phyloP scores from a whole-genome alignment of 2,797 vertebrate species.

The Gambelia wislizenii region DNA sequence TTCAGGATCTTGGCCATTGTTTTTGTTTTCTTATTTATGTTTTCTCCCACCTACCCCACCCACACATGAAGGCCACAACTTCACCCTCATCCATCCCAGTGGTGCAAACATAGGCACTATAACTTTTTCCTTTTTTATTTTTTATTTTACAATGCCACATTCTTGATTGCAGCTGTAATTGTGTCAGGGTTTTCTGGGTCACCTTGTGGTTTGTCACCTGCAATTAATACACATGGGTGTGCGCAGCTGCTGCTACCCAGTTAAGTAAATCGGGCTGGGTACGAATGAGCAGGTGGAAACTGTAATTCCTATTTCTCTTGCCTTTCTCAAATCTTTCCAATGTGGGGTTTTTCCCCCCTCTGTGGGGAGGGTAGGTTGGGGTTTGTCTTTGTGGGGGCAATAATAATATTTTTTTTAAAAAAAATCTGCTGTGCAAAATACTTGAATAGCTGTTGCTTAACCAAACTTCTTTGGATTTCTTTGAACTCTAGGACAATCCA shows the following conservation, averaged over 20 bases:
- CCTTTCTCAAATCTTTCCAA: conserved; percentile 2
- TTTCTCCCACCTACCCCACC: too few species aligned
- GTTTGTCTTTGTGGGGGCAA: too few species aligned
- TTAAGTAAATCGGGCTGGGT: neutral
- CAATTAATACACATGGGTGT: neutral
- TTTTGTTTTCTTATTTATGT: too few species aligned
- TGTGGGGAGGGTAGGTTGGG: too few species aligned
- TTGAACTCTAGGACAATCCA: too few species aligned
- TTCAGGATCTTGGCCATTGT: too few species aligned
- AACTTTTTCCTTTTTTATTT: too few species aligned
- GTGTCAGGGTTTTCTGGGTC: conserved; percentile 26
- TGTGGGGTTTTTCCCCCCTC: neutral
- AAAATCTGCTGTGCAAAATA: too few species aligned
- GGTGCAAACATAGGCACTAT: neutral
- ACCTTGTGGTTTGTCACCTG: conserved; percentile 36
- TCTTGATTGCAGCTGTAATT: neutral
- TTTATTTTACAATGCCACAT: neutral
- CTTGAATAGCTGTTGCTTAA: too few species aligned
- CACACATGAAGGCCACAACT: neutral
- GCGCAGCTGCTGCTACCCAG: neutral
- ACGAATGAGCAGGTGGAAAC: neutral
- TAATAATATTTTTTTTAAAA: too few species aligned
- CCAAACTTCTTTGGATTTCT: too few species aligned
- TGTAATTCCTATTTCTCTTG: neutral
- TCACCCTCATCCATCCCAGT: neutral